Base-by-base conservation (phyloP, 2,888 invertebrate genomes). In the Catotricha subobsoleta region DNA sequence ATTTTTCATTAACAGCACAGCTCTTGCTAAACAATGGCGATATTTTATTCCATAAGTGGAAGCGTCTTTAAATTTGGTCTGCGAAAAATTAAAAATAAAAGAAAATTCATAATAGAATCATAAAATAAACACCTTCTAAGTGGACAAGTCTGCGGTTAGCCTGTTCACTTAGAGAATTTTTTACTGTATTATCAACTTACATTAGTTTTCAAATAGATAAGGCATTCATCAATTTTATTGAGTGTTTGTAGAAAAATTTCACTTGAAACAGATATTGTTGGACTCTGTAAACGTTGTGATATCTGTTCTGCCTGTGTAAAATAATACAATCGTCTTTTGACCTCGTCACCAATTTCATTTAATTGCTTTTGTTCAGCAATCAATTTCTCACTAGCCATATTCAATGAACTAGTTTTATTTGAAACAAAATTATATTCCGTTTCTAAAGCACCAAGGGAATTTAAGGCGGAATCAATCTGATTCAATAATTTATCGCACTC, bases 371-470 rank as follows among this genome's bases (percentile, higher is more conserved):
- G 92, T 55, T 94, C 90, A 2, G 81, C 79, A 46, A 92, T 72
- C 7, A 95, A 65, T 54, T 92, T 84, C 54, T 94, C 91, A 58
- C 94, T 94, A 48, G 87, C 84, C 44, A 74, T 76, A 56, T 95
- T 91, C 4, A 95, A 64, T 1, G 88, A 83, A 57, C 84, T 88
- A 0, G 94, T 95, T 65, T 92, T 94, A 44, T 80, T 77, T 0
- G 91, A 84, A 1, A 94, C 92, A 54, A 81, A 73, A 40, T 79
- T 72, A 55, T 90, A 92, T 52, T 90, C 80, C 40, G 74, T 70
- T 31, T 78, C 72, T 1, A 95, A 61, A 30, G 73, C 70, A 31
- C 72, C 67, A 35, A 94, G 67, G 47, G 81, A 78, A 18, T 72
- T 67, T 54, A 88, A 65, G 13, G 81, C 76, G 20, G 70, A 67